Evolutionary conservation across 2,797 vertebrate genomes (phyloP).

Genomic region (Danio kyathit): DNA sequence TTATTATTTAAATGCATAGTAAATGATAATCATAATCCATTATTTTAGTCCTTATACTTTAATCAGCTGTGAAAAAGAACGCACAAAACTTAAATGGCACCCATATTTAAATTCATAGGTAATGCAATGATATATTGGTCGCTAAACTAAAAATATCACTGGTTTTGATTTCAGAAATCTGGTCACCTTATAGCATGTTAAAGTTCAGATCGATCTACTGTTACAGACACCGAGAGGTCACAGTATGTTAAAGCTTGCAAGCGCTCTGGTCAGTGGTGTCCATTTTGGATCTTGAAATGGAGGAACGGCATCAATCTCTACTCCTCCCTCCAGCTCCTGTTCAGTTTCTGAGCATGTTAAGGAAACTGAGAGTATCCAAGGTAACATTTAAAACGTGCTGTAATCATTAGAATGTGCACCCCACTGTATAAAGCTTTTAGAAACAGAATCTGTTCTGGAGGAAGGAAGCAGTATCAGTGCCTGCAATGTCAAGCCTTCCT

Average conservation of each 20-base stretch:
- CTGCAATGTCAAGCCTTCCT: constrained; percentile 22
- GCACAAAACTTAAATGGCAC: neutral
- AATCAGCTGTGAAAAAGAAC: neutral
- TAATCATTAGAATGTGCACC: constrained; percentile 53
- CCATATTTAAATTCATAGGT: neutral
- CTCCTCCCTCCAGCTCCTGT: constrained; percentile 2
- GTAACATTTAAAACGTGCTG: constrained; percentile 58
- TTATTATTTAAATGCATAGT: too few species aligned
- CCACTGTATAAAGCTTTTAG: constrained; percentile 49
- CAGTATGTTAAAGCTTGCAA: neutral
- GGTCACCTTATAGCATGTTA: constrained; percentile 4
- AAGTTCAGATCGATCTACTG: neutral
- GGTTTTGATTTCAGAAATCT: neutral
- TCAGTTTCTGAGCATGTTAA: constrained; percentile 28
- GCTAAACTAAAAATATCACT: neutral
- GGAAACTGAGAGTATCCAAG: constrained; percentile 55
- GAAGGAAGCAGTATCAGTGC: constrained; percentile 37
- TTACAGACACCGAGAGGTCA: neutral
- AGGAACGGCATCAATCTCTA: constrained; percentile 31
- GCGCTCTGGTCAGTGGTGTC: constrained; percentile 34
- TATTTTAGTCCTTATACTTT: neutral
- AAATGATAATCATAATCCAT: too few species aligned
- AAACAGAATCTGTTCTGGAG: constrained; percentile 36
- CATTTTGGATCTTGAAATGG: constrained; percentile 52
- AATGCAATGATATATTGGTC: neutral